Percentiles rank a stretch among this genome's conserved stretches.
Evolutionary conservation across 2,888 invertebrate genomes (phyloP).

Genomic region (Peribatodes rhomboidaria): DNA sequence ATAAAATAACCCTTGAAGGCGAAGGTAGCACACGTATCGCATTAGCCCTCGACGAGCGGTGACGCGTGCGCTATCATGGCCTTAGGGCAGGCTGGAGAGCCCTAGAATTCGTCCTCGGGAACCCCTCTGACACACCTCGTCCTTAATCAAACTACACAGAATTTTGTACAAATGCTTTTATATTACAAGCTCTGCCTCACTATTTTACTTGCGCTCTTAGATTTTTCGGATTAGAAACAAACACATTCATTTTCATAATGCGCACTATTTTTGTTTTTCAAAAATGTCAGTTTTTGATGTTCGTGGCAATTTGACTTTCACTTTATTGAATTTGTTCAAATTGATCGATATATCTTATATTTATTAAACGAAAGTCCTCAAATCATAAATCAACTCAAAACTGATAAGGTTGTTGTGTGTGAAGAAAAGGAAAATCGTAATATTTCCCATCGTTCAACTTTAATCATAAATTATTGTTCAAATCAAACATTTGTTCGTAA

Average conservation of each 20-base stretch:
- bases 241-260: too few relatives aligned
- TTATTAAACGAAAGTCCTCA: too few relatives aligned
- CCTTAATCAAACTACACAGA: slow-evolving; percentile 64
- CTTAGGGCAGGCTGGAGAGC: slow-evolving; percentile 50
- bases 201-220: neutral
- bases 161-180: slow-evolving; percentile 42
- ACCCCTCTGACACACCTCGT: slow-evolving; percentile 55
- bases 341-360: too few relatives aligned
- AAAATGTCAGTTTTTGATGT: too few relatives aligned
- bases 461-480: slow-evolving; percentile 31
- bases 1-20: slow-evolving; percentile 51
- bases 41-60: slow-evolving; percentile 51
- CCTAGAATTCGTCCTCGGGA: slow-evolving; percentile 50
- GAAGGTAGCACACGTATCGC: slow-evolving; percentile 55
- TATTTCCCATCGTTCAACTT: slow-evolving; percentile 15
- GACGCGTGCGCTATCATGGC: slow-evolving; percentile 69
- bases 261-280: too few relatives aligned
- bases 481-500: slow-evolving; percentile 36
- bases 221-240: neutral
- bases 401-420: neutral
- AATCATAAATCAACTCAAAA: neutral
- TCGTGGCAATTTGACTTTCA: too few relatives aligned
- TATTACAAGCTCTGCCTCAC: neutral
- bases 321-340: too few relatives aligned
- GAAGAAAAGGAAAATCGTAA: slow-evolving; percentile 4